phyloP scores from a whole-genome alignment of 2,888 invertebrate genomes.

The Acleris cristana region DNA sequence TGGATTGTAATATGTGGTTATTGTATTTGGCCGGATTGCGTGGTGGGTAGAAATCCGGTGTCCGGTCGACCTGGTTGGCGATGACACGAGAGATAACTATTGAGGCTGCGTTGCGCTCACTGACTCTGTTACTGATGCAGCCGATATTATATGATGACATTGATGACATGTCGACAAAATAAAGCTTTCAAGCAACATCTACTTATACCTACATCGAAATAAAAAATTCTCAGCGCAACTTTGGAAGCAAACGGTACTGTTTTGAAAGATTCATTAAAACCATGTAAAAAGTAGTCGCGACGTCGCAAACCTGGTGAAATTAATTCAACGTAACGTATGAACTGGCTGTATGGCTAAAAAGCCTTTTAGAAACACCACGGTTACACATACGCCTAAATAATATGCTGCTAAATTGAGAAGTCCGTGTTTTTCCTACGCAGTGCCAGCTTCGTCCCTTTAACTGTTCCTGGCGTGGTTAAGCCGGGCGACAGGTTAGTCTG shows the following conservation, averaged over 20 bases:
- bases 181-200: conserved; percentile 3
- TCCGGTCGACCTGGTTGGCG: conserved; percentile 78
- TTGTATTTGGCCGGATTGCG: conserved; percentile 56
- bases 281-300: conserved; percentile 30
- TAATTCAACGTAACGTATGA: conserved; percentile 15
- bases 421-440: conserved; percentile 51
- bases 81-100: conserved; percentile 72
- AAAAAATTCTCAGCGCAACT: background rate
- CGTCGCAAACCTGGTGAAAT: conserved; percentile 24
- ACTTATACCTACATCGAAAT: no score
- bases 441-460: conserved; percentile 50
- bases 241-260: background rate
- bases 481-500: conserved; percentile 76
- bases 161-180: conserved; percentile 26
- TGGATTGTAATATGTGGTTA: conserved; percentile 54
- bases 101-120: conserved; percentile 56
- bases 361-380: conserved; percentile 20
- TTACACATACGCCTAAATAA: conserved; percentile 16
- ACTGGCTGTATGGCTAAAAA: conserved; percentile 23
- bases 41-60: conserved; percentile 63
- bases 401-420: conserved; percentile 50
- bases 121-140: conserved; percentile 42
- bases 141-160: conserved; percentile 35
- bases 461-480: conserved; percentile 43
- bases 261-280: conserved; percentile 23